Base-by-base conservation (phyloP, 2,888 invertebrate genomes). In the Lepidocyrtoides sp. region DNA sequence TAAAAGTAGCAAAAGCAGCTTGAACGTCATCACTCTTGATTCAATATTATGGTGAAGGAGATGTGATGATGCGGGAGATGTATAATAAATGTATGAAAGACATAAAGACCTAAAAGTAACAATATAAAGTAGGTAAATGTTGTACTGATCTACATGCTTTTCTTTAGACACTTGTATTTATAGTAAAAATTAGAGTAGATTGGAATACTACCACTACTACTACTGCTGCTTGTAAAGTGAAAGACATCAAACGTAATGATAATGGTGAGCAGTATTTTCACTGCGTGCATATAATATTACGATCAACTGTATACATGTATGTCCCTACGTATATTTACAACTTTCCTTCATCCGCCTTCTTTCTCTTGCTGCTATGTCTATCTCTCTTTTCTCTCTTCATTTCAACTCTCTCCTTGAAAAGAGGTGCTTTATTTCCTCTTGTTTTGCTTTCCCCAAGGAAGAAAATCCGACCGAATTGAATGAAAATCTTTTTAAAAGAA, bases 391-490 rank as follows among this genome's bases (percentile, higher is more conserved):
- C 10, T 26, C 14, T 29, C 66, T 66, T 32, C 32, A 10, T 17
- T 72, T 41, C 41, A 29, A 29, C 44, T 41, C 5, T 54, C 32
- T 12, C 2, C 48, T 63, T 72, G 48, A 75, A 75, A 63, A 63
- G 44, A 82, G 66, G 88, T 72, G 72, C 69, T 81, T 83, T 89
- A 72, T 89, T 89, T 82, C 77, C 83, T 77, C 63, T 57, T 83
- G 69, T 89, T 89, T 77, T 77, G 60, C 66, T 75, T 41, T 89
- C 89, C 75, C 82, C 44, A 63, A 83, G 89, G 63, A 72, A 83
- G 48, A 75, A 89, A 89, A 89, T 89, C 89, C 63, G 83, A 36
- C 17, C 29, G 89, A 89, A 60, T 72, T 36, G 82, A 83, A 89
- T 60, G 77, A 83, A 88, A 89, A 89, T 75, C 60, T 75, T 83